These are phyloP conservation scores for Sarcoramphus papa DNA, from an alignment of 2,797 vertebrate genomes.

Conservation along the genomic window DNA sequence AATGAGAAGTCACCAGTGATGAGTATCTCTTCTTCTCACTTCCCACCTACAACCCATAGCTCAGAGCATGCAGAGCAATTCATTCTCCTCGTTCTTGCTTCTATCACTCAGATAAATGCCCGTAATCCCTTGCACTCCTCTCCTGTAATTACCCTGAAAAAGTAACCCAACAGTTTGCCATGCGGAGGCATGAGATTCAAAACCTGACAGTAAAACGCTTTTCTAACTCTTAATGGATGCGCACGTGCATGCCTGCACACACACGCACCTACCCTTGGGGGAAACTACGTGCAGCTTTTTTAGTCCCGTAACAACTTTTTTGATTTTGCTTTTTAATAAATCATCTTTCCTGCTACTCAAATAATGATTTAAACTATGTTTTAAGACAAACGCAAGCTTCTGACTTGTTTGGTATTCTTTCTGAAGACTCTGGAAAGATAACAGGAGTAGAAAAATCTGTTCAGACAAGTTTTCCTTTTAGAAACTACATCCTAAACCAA, in stretches of 20 bases:
- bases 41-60: background rate
- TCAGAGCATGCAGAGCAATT: background rate
- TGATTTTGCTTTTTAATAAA: background rate
- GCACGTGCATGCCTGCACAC: background rate
- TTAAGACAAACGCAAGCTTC: background rate
- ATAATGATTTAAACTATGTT: fast-evolving
- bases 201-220: background rate
- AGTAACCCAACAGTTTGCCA: background rate
- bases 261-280: fast-evolving
- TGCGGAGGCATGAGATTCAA: background rate
- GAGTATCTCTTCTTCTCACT: background rate
- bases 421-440: background rate
- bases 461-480: background rate
- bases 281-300: background rate
- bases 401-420: background rate
- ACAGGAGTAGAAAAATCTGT: background rate
- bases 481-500: background rate
- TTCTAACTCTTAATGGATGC: fast-evolving
- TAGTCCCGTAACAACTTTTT: background rate
- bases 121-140: background rate
- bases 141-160: background rate
- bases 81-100: background rate
- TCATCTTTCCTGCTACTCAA: background rate
- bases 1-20: background rate
- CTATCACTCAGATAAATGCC: background rate